Percentiles rank a stretch among this genome's conserved stretches.
These are phyloP conservation scores for Ricordea florida DNA, from an alignment of 92 coral and sea anemone species.

Conservation along the genomic window DNA sequence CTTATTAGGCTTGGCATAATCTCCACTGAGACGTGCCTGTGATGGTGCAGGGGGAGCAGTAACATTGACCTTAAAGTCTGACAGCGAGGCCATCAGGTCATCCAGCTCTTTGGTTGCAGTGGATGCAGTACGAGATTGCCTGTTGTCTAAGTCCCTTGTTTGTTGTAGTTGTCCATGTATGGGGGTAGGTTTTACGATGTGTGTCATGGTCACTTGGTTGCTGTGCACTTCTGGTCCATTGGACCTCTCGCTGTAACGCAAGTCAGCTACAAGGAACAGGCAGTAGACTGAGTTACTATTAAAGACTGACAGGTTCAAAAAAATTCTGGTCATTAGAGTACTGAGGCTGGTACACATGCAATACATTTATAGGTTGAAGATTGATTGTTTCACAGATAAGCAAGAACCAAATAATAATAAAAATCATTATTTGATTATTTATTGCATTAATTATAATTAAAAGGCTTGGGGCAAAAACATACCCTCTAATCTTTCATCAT, in stretches of 20 bases:
- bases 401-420: no score
- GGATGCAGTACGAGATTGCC: slow-evolving; percentile 87
- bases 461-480: no score
- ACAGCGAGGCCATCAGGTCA: slow-evolving; percentile 97
- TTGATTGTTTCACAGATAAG: no score
- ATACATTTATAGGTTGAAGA: no score
- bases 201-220: slow-evolving; percentile 34
- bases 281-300: no score
- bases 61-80: slow-evolving; percentile 98
- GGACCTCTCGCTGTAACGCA: slow-evolving; percentile 14
- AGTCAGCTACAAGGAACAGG: background rate
- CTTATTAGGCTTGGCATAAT: slow-evolving; percentile 95
- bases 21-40: slow-evolving; percentile 83
- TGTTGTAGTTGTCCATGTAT: slow-evolving; percentile 57
- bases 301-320: no score
- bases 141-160: slow-evolving; percentile 47
- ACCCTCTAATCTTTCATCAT: no score
- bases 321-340: no score
- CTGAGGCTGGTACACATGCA: no score
- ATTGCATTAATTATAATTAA: no score
- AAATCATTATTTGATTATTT: no score
- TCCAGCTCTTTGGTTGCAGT: slow-evolving; percentile 96
- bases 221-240: slow-evolving; percentile 40
- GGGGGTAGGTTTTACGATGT: slow-evolving; percentile 43
- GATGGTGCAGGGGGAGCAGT: slow-evolving; percentile 76